Evolutionary conservation across 2,888 invertebrate genomes (phyloP).

Genomic region (Drosophila setosimentum): DNA sequence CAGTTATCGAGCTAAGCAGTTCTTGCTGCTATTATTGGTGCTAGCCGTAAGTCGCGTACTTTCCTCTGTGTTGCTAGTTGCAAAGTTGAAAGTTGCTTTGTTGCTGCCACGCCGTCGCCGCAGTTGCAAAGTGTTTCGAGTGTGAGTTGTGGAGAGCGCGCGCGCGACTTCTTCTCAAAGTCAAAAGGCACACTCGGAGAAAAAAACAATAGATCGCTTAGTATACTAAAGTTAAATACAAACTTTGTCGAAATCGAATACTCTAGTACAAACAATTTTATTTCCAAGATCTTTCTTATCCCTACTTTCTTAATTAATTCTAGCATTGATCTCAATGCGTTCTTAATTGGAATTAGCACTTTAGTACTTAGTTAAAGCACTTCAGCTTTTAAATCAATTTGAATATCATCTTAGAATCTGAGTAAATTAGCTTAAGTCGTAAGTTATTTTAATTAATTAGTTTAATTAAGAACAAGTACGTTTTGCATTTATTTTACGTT

Average conservation of each 20-base stretch:
- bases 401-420: not conserved
- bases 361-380: not conserved
- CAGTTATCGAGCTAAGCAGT: not conserved
- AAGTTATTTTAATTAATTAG: not conserved
- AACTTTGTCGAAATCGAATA: not conserved
- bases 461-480: not conserved
- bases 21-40: constrained; percentile 2
- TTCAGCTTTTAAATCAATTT: not conserved
- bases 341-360: not conserved
- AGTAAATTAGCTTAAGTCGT: not conserved
- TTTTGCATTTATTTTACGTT: not conserved
- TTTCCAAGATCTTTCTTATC: not conserved
- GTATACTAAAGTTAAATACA: not conserved
- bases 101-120: constrained; percentile 61
- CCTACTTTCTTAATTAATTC: not conserved
- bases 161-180: constrained; percentile 65
- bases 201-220: not conserved
- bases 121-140: constrained; percentile 11
- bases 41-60: constrained; percentile 25
- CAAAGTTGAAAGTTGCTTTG: constrained; percentile 48
- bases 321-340: not conserved
- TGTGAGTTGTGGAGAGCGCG: constrained; percentile 77
- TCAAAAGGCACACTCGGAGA: not conserved
- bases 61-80: constrained; percentile 4
- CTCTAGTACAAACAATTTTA: not conserved